Evolutionary conservation across 2,888 invertebrate species (phyloP).

Genomic region (Gryllus longicercus): DNA sequence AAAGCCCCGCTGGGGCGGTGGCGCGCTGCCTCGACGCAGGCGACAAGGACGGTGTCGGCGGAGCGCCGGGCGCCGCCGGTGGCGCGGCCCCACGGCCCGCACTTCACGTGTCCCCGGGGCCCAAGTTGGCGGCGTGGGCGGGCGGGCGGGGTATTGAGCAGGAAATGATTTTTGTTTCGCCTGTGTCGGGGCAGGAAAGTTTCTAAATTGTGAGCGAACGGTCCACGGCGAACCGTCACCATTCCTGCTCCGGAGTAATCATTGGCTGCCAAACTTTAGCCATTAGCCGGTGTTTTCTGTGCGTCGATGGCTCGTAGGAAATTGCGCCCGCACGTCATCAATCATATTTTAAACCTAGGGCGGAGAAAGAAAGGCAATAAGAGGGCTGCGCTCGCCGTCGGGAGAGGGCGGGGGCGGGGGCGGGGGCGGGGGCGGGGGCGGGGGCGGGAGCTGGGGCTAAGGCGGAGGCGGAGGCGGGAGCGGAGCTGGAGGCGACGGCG

Average conservation of each 20-base stretch:
- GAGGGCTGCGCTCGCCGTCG: not conserved
- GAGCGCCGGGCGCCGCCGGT: too few relatives aligned
- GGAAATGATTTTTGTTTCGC: constrained; percentile 2
- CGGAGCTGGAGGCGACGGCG: too few relatives aligned
- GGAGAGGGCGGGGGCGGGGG: too few relatives aligned
- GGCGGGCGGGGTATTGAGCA: not conserved
- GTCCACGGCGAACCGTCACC: constrained; percentile 6
- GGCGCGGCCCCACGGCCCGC: too few relatives aligned
- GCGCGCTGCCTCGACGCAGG: too few relatives aligned
- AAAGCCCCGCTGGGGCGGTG: too few relatives aligned
- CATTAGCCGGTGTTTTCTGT: constrained; percentile 11
- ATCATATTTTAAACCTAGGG: not conserved
- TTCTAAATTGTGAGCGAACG: not conserved
- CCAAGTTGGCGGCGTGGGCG: not conserved
- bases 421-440: too few relatives aligned
- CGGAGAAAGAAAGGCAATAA: constrained; percentile 17
- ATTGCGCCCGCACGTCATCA: constrained; percentile 17
- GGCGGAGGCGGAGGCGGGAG: too few relatives aligned
- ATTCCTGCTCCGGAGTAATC: constrained; percentile 3
- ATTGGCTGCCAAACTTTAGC: constrained; percentile 1
- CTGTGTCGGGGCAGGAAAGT: not conserved
- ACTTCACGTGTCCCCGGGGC: not conserved
- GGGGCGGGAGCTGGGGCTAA: too few relatives aligned
- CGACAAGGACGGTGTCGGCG: too few relatives aligned
- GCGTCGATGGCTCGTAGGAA: constrained; percentile 3